These are phyloP conservation scores for Torymus tubicola DNA, from an alignment of 2,888 invertebrate species.

Conservation along the genomic window DNA sequence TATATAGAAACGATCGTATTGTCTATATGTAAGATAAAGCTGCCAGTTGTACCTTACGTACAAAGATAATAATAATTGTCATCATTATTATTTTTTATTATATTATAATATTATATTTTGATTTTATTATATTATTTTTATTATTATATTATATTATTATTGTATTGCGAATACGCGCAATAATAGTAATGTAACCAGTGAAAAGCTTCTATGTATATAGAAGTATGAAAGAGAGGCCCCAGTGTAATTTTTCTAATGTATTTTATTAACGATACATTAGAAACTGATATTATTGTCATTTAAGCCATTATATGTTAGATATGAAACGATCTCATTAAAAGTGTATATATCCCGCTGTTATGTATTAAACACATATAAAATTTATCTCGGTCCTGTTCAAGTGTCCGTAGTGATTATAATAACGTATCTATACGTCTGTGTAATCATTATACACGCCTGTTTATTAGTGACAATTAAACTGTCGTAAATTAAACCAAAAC, in stretches of 20 bases:
- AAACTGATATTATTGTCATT: constrained; percentile 24
- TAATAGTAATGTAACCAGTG: background rate
- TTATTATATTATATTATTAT: constrained; percentile 13
- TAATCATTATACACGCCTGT: constrained; percentile 64
- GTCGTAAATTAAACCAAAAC: constrained; percentile 40
- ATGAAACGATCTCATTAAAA: constrained; percentile 62
- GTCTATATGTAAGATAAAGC: constrained; percentile 66
- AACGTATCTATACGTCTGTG: constrained; percentile 63
- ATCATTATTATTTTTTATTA: constrained; percentile 47
- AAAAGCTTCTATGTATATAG: constrained; percentile 19
- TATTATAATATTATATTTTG: constrained; percentile 22
- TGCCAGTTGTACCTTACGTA: constrained; percentile 53
- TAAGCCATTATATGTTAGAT: constrained; percentile 48
- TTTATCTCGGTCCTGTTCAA: constrained; percentile 58
- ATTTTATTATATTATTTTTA: constrained; percentile 36
- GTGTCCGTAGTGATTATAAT: constrained; percentile 66
- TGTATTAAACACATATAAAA: constrained; percentile 35
- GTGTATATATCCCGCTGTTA: constrained; percentile 47
- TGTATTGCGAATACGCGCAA: background rate
- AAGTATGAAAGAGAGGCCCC: background rate
- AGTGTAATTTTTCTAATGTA: background rate
- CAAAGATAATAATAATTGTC: constrained; percentile 40
- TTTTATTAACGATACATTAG: background rate
- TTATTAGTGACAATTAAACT: constrained; percentile 67
- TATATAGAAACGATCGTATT: constrained; percentile 63